Conservation (phyloP, 35 echinoderm and acorn worm species). For the Acanthaster planci region DNA sequence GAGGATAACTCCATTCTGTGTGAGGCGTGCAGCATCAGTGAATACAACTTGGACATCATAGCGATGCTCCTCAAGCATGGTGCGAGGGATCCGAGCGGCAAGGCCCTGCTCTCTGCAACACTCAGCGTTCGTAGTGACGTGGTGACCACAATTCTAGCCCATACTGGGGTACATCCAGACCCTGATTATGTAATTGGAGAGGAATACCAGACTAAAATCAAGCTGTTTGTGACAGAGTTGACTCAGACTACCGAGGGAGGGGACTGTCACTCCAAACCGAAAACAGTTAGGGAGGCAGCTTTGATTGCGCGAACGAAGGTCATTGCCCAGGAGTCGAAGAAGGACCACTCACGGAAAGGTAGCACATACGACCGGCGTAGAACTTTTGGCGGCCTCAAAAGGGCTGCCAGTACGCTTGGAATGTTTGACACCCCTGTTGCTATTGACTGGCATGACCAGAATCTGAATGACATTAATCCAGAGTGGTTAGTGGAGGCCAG, state of each 20-base stretch:
- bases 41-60: constrained; percentile 89
- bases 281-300: background rate
- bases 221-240: constrained; percentile 42
- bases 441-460: constrained; percentile 96
- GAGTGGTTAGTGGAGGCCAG: constrained; percentile 92
- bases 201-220: constrained; percentile 62
- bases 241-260: background rate
- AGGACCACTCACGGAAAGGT: constrained; percentile 16
- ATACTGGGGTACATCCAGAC: constrained; percentile 87
- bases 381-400: constrained; percentile 74
- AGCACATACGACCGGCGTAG: constrained; percentile 53
- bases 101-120: constrained; percentile 76
- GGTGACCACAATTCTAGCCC: constrained; percentile 67
- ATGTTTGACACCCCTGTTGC: constrained; percentile 83
- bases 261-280: background rate
- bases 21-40: constrained; percentile 68
- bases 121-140: constrained; percentile 67
- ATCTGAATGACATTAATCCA: constrained; percentile 71
- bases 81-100: constrained; percentile 73
- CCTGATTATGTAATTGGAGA: constrained; percentile 70
- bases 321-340: constrained; percentile 26
- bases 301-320: background rate
- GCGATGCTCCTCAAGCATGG: constrained; percentile 79
- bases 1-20: constrained; percentile 65
- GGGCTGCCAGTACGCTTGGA: constrained; percentile 55